Evolutionary conservation across 2,888 invertebrate genomes (phyloP).

Genomic region (Hydrotaea cyrtoneurina): DNA sequence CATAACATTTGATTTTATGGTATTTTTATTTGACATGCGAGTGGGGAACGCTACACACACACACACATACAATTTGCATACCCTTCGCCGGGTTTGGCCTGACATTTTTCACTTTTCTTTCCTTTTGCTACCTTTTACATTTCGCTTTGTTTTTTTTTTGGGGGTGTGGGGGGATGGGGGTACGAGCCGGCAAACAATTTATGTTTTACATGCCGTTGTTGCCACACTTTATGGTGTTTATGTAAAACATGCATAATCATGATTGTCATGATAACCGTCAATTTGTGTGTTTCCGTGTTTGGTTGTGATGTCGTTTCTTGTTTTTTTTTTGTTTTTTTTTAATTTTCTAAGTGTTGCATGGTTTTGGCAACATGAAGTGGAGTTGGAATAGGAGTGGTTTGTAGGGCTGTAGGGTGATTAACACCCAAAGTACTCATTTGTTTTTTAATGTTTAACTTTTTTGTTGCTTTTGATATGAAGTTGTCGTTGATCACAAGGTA

Average conservation of each 20-base stretch:
- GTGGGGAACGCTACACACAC: neutral
- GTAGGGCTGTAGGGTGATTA: neutral
- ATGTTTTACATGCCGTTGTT: slow-evolving; percentile 18
- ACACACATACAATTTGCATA: slow-evolving; percentile 43
- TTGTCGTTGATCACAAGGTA: too few relatives aligned
- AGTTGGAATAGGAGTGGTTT: neutral
- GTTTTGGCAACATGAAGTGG: slow-evolving; percentile 30
- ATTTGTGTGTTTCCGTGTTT: slow-evolving; percentile 35
- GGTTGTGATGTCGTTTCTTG: neutral
- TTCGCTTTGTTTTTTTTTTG: neutral
- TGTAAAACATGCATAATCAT: slow-evolving; percentile 46
- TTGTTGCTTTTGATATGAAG: too few relatives aligned
- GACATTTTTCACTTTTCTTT: neutral
- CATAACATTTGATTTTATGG: slow-evolving; percentile 51
- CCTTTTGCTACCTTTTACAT: neutral
- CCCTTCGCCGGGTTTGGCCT: neutral
- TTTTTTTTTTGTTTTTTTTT: neutral
- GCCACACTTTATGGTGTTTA: slow-evolving; percentile 48
- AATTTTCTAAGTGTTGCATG: slow-evolving; percentile 21
- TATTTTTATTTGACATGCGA: slow-evolving; percentile 59
- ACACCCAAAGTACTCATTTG: slow-evolving; percentile 34
- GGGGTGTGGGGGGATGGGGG: neutral
- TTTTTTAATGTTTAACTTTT: neutral
- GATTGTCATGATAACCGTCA: slow-evolving; percentile 50
- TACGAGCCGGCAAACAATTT: slow-evolving; percentile 5